A percentile compares a stretch with the other conserved stretches of the same genome.
These are phyloP conservation scores for Lymantria monacha DNA, from an alignment of 2,888 invertebrate species.

Conservation along the genomic window DNA sequence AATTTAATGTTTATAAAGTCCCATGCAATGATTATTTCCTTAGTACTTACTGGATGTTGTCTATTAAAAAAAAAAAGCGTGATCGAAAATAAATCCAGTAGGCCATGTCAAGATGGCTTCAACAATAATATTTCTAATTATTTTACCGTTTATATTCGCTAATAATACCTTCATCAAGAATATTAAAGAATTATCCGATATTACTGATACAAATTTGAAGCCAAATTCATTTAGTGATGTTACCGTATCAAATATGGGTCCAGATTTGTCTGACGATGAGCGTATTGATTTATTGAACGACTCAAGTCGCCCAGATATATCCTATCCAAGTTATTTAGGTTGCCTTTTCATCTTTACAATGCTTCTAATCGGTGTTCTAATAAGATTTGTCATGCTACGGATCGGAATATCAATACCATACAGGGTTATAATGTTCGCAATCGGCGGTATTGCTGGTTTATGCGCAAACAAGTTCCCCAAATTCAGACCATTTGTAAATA, in stretches of 20 bases:
- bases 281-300: background rate
- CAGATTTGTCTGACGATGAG: background rate
- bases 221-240: background rate
- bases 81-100: slow-evolving; percentile 20
- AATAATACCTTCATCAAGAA: background rate
- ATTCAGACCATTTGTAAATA: slow-evolving; percentile 56
- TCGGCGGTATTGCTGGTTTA: slow-evolving; percentile 63
- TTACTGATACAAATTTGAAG: background rate
- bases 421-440: slow-evolving; percentile 63
- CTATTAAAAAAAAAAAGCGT: too few species aligned
- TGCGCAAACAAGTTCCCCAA: slow-evolving; percentile 53
- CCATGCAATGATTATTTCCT: too few species aligned
- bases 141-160: slow-evolving; percentile 6
- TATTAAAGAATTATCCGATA: background rate
- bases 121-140: slow-evolving; percentile 12
- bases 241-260: background rate
- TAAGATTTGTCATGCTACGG: slow-evolving; percentile 61
- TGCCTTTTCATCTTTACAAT: slow-evolving; percentile 60
- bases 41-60: too few species aligned
- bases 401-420: slow-evolving; percentile 58
- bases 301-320: slow-evolving; percentile 39
- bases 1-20: too few species aligned
- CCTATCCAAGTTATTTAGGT: slow-evolving; percentile 54
- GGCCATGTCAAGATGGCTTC: slow-evolving; percentile 37
- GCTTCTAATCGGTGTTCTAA: slow-evolving; percentile 56